These are phyloP conservation scores for Ceyx margarethae DNA, from an alignment of 2,113 vertebrate species.

Conservation along the genomic window DNA sequence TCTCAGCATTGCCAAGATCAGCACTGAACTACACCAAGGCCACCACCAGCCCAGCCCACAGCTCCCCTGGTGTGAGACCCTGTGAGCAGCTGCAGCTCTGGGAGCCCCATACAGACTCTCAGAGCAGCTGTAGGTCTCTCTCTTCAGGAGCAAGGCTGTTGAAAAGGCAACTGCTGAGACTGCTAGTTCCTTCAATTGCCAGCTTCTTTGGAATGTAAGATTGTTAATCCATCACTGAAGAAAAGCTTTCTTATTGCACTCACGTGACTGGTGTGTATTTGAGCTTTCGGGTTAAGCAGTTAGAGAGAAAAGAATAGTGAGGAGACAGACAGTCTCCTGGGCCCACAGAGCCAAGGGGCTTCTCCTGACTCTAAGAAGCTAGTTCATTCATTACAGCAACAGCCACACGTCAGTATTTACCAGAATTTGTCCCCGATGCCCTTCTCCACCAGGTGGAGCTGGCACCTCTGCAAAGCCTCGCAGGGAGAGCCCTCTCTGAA, in stretches of 20 bases:
- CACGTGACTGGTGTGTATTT: accelerated
- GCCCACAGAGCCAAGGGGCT: not conserved
- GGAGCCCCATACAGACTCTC: too few species aligned
- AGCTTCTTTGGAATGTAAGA: not conserved
- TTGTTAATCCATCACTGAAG: not conserved
- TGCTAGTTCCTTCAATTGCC: not conserved
- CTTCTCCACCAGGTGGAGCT: not conserved
- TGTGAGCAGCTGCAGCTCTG: not conserved
- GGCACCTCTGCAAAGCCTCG: not conserved
- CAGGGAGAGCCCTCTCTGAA: not conserved
- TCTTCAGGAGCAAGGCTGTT: not conserved
- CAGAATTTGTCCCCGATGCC: not conserved
- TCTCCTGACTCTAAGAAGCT: not conserved
- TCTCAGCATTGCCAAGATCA: not conserved
- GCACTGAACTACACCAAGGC: not conserved
- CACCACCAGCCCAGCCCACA: not conserved
- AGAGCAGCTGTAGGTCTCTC: not conserved
- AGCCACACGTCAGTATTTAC: not conserved
- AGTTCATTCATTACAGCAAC: not conserved
- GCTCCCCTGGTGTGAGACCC: not conserved
- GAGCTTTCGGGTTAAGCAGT: not conserved
- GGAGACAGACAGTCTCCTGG: not conserved
- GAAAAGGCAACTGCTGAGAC: not conserved
- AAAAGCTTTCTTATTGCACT: not conserved
- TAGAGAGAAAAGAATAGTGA: not conserved